Base-by-base conservation (phyloP, 2,888 invertebrate species). In the Dilophus febrilis region DNA sequence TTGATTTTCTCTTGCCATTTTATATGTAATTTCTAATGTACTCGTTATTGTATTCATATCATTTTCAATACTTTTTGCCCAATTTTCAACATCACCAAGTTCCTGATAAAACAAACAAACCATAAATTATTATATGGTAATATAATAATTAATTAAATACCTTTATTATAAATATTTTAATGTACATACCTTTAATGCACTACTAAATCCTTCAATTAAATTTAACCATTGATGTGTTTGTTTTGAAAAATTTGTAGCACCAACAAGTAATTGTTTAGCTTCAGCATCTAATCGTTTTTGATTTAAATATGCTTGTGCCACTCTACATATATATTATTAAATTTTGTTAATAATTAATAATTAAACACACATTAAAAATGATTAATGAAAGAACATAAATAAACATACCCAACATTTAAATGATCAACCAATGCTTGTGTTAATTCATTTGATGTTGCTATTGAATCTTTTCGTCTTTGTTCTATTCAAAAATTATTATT, bases 31-130 rank as follows among this genome's bases (percentile, higher is more conserved):
- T 64, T 95, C 94, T 45, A 98, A 68, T 16, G 94, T 90, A 49
- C 81, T 82, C 7, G 87, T 82, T 47, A 98, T 82, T 3, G 86
- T 80, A 55, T 83, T 77, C 80, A 97, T 88, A 58, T 98, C 98
- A 44, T 78, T 79, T 62, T 98, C 97, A 51, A 98, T 97, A 48
- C 87, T 91, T 47, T 83, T 75, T 0, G 97, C 90, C 97, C 97
- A 98, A 59, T 94, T 97, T 58, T 97, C 94, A 2, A 95, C 94
- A 67, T 98, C 97, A 1, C 98, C 98, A 40, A 98, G 77, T 67
- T 98, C 97, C 51, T 57, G 26, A 4, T 43, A 46, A 13, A 18
- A 28, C 7, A 13, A 31, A 19, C 12, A 26, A 38, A 35, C n/a
- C 2, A 27, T 16, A 37, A 16, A 13, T 13, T 12, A 29, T 30